Evolutionary conservation across 2,888 invertebrate species (phyloP).

Genomic region (Hypomecis atomaria): DNA sequence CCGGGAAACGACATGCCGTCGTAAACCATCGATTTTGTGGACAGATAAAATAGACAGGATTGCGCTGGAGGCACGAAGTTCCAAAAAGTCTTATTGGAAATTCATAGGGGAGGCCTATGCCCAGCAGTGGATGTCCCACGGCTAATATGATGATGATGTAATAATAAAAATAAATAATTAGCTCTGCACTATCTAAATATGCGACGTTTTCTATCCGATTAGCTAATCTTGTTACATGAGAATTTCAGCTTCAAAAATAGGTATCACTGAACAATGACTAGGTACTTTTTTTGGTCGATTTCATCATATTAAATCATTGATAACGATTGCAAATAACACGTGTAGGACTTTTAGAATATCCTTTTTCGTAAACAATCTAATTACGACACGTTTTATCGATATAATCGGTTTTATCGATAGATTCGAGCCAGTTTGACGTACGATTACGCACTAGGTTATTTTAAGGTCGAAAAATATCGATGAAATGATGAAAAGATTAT

Average conservation of each 20-base stretch:
- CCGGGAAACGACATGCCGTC: too few relatives aligned
- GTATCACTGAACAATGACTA: neutral
- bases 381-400: conserved; percentile 23
- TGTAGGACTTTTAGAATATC: conserved; percentile 15
- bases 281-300: neutral
- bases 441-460: conserved; percentile 28
- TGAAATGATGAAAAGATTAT: neutral
- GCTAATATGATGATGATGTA: neutral
- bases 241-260: neutral
- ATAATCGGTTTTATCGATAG: conserved; percentile 14
- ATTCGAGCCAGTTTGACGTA: conserved; percentile 21
- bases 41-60: too few relatives aligned
- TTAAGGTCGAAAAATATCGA: conserved; percentile 26
- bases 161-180: neutral
- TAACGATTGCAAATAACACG: conserved; percentile 9
- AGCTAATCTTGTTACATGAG: conserved; percentile 5
- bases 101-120: too few relatives aligned
- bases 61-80: too few relatives aligned
- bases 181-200: neutral
- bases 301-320: conserved; percentile 29
- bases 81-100: too few relatives aligned
- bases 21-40: too few relatives aligned
- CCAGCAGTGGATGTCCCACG: too few relatives aligned
- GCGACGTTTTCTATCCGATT: neutral
- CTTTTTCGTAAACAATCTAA: conserved; percentile 23